Base-by-base conservation (phyloP, 2,888 invertebrate species). In the Trachelus tabidus region DNA sequence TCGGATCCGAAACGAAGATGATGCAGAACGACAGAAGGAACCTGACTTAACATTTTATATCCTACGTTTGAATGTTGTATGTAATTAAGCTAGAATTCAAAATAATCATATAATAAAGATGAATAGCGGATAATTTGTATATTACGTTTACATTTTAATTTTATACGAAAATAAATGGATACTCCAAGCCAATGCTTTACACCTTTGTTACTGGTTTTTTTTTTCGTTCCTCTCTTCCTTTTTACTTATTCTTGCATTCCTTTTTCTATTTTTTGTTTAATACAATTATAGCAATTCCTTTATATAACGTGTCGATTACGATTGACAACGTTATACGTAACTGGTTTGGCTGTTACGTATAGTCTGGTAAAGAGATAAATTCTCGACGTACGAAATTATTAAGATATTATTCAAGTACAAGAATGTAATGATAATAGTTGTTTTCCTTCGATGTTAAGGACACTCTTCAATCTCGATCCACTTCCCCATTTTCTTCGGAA, bases 1-100 rank as follows among this genome's bases (percentile, higher is more conserved):
- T 89, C 91, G 80, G 91, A 91, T 81, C 91, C 91, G 75, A 91
- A 91, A 85, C 87, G 91, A 86, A 91, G 91, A 89, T 91, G 91
- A 91, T 91, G 90, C 85, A 89, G 86, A 86, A 85, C 86, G 79
- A 84, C 79, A 77, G 87, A 88, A 81, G 87, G 85, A 87, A 83
- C 86, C 87, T 89, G 88, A 90, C 87, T 89, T 88, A 56, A 89
- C 88, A 90, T 91, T 91, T 91, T 90, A 89, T 91, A 91, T 89
- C 86, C 87, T 89, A 90, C 88, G 87, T 89, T 90, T 91, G 82
- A 91, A 90, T 91, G 90, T 91, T 90, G 87, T 89, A 90, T 90
- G 91, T 91, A 91, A 91, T 90, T 87, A 89, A 86, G 86, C 86
- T 90, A 90, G 88, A 87, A 85, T 86, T 87, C 84, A 78, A 82